A percentile compares a stretch with the other conserved stretches of the same genome.
phyloP scores from a whole-genome alignment of 2,797 vertebrate genomes.

The Amniataba percoides region DNA sequence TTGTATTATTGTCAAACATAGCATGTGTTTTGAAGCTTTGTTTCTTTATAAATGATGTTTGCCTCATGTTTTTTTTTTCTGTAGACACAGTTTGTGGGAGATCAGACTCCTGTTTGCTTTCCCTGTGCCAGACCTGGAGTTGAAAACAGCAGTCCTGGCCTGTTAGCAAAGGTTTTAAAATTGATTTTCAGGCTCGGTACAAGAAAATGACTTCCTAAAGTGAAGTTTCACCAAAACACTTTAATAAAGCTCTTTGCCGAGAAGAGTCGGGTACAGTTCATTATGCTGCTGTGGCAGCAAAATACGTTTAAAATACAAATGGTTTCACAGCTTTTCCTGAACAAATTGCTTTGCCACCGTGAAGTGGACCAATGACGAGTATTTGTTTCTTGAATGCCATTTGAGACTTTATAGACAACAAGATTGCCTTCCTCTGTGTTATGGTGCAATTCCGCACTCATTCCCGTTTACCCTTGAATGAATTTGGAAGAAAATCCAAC shows the following conservation, averaged over 20 bases:
- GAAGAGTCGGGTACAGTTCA: conserved; percentile 17
- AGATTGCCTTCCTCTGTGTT: conserved; percentile 31
- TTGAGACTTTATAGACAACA: conserved; percentile 41
- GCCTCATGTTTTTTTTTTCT: neutral
- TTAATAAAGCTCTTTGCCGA: conserved; percentile 25
- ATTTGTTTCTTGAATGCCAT: conserved; percentile 34
- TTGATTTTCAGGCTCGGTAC: conserved; percentile 28
- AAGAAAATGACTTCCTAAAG: conserved; percentile 33
- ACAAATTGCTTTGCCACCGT: conserved; percentile 30
- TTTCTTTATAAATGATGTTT: neutral
- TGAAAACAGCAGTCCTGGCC: conserved; percentile 3
- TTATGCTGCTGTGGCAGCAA: conserved; percentile 19
- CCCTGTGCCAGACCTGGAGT: neutral
- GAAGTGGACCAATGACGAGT: conserved; percentile 10
- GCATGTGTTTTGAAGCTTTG: neutral
- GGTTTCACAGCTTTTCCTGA: conserved; percentile 21
- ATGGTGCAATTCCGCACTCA: conserved; percentile 33
- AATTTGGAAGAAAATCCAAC: conserved; percentile 48
- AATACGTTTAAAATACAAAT: conserved; percentile 27
- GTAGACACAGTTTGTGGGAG: neutral
- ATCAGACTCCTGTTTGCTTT: neutral
- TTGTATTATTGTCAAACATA: neutral
- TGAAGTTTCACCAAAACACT: conserved; percentile 29
- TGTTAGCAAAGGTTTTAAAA: conserved; percentile 23
- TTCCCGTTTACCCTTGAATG: conserved; percentile 30